Conservation (phyloP, 2,113 vertebrate genomes). For the Vidua macroura region DNA sequence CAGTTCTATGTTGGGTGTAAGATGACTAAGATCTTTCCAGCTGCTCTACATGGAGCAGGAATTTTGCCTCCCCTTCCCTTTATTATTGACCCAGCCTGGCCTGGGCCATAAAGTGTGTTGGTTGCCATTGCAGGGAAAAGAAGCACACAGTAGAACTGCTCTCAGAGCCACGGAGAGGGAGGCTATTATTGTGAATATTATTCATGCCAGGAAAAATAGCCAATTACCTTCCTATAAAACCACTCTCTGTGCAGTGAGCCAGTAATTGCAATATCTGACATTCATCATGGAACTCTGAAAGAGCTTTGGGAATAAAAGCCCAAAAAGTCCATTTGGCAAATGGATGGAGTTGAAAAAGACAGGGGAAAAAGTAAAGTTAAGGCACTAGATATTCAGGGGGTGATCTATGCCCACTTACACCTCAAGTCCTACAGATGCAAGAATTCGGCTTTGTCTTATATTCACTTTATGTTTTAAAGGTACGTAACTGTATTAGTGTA, state of each 20-base stretch:
- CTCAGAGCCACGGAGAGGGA: not conserved
- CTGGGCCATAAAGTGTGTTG: not conserved
- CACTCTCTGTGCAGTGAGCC: slow-evolving; percentile 40
- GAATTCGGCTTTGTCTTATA: not conserved
- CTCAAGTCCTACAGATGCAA: not conserved
- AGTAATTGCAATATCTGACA: slow-evolving; percentile 43
- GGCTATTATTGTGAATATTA: slow-evolving; percentile 37
- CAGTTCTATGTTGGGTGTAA: not conserved
- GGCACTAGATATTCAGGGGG: not conserved
- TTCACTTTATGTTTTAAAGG: not conserved
- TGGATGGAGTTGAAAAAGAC: not conserved
- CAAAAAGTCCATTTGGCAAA: not conserved
- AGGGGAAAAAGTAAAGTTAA: not conserved
- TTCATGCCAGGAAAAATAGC: slow-evolving; percentile 64
- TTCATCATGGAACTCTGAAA: slow-evolving; percentile 26
- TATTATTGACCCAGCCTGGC: not conserved
- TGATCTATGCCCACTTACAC: not conserved
- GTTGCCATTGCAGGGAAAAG: not conserved
- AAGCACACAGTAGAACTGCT: not conserved
- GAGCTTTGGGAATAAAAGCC: not conserved
- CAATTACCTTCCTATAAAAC: slow-evolving; percentile 53
- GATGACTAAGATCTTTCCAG: not conserved
- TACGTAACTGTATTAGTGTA: not conserved
- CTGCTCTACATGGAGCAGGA: not conserved
- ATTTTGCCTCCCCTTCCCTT: not conserved